Evolutionary conservation across 2,888 invertebrate species (phyloP), one percentile per base, ranked within the genome.

Genomic region (Pandemis cinnamomeana): DNA sequence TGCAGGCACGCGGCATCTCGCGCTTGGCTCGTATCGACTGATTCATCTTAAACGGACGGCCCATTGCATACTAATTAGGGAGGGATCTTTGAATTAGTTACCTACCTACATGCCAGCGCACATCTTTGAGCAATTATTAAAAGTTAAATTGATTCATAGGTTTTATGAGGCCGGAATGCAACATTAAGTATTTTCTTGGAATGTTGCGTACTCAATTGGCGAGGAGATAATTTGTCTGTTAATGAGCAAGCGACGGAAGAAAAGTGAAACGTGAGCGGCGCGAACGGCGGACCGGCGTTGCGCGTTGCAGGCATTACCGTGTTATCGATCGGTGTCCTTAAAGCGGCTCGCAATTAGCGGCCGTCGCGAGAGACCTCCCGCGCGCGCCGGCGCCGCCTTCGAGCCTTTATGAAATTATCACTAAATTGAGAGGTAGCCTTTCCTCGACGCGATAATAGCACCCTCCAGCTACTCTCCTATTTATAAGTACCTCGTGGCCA

Each of bases 381-480:
- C 84, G 84, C 80, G 81, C 80, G 79, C 44, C 80, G 79, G 78
- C 81, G 81, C 78, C 77, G 75, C 78, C 84, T 80, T 74, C 80
- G 81, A 76, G 84, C 81, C 83, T 87, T 90, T 89, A 90, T 90
- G 88, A 89, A 92, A 91, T 91, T 89, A 92, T 90, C 90, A 87
- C 87, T 87, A 87, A 91, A 92, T 92, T 92, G 90, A 92, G 92
- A 89, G 88, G 91, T 91, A 92, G 83, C 85, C 86, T 85, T 81
- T 82, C 84, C 88, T 91, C 88, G 91, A 92, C 90, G 87, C 83
- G 88, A 86, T 91, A 92, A 92, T 92, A 86, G 83, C 84, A 79
- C 82, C 87, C 83, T 81, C 82, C 80, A 82, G 87, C 83, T 75
- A 80, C 80, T 83, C 80, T 86, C 87, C 89, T 91, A 90, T 90